Evolutionary conservation across 2,113 vertebrate genomes (phyloP), one percentile per base, ranked within the genome.

Genomic region (Xiphorhynchus elegans): DNA sequence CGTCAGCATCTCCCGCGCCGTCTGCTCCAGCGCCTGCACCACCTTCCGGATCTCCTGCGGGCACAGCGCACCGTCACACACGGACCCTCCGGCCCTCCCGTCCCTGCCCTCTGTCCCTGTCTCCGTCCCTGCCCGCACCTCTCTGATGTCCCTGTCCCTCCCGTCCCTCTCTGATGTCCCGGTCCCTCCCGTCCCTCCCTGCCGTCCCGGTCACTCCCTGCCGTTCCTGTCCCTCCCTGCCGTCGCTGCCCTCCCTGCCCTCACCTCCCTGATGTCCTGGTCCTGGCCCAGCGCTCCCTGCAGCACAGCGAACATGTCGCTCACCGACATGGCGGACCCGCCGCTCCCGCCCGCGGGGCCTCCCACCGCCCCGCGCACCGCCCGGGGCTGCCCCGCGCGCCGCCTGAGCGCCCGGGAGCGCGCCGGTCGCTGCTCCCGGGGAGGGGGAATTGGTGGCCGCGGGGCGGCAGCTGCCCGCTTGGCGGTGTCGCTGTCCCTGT

Each of bases 1-100:
- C 44, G 99, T 99, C 5, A 99, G 98, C 74, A 99, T 99, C 97
- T 99, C 99, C 86, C 99, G 98, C n/a, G 99, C 99, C 7, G 98
- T 99, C 97, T 99, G 99, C 97, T 99, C 99, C 96, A 99, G 89
- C 52, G 90, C 88, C 98, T 99, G 99, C 58, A 99, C 99, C 94
- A 98, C 99, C 96, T 99, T 99, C 72, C 99, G 98, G 88, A 99
- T 99, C 88, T 99, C 99, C 99, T 99, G 77, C 25, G 95, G 84
- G 78, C 29, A 95, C 72, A 85, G 25, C 28, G 9, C 29, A 10
- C 66, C 53, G 44, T 89, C 77, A 95, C 44, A 18, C 44, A 8
- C 44, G 44, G 44, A 44, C 6, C 26, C 5, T 25, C 3, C 29
- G 8, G 4, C 49, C 35, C 13, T 31, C 15, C 40, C 40, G 40